Evolutionary conservation across 1,140 invertebrate species (phyloP), one percentile per base, ranked within the genome.

Genomic region (Chironomus tepperi): DNA sequence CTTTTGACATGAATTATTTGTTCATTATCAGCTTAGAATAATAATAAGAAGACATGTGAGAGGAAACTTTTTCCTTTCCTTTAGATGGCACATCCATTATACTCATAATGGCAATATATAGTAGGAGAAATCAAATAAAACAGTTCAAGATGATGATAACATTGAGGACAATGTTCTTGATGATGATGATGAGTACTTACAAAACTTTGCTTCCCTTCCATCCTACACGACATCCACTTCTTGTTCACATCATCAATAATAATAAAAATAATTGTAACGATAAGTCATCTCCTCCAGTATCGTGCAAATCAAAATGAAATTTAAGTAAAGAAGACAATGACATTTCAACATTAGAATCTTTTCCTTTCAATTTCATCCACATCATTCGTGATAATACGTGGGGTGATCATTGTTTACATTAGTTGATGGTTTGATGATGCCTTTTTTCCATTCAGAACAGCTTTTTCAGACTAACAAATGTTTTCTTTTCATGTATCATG

Each of bases 401-500:
- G 47, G 47, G 47, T 57, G 47, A 57, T 57, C 47, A 57, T 70
- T 70, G 65, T 70, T 70, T 70, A 70, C 65, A 70, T 70, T 70
- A 5, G 8, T 21, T 70, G 65, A 70, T 70, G 65, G 65, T 21
- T 21, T 70, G 65, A 70, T 70, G 65, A 70, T 70, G 16, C n/a
- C n/a, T 70, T 70, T 18, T 34, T 70, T 70, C 10, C 47, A 57
- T 57, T 57, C 47, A 57, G 8, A 57, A 57, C 47, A 57, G 10
- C 47, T 57, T 57, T 57, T 57, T 57, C 64, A 18, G 3, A 18
- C 16, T 70, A 6, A 19, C 65, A 70, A 70, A 18, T 70, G 65
- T 70, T 70, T 19, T 70, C 16, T 70, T 70, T 70, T 70, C 65
- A 21, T 70, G 16, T 70, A 18, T 18, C 65, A 70, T 70, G 65